Conservation (phyloP, 2,888 invertebrate species). For the Cartodere bifasciata region DNA sequence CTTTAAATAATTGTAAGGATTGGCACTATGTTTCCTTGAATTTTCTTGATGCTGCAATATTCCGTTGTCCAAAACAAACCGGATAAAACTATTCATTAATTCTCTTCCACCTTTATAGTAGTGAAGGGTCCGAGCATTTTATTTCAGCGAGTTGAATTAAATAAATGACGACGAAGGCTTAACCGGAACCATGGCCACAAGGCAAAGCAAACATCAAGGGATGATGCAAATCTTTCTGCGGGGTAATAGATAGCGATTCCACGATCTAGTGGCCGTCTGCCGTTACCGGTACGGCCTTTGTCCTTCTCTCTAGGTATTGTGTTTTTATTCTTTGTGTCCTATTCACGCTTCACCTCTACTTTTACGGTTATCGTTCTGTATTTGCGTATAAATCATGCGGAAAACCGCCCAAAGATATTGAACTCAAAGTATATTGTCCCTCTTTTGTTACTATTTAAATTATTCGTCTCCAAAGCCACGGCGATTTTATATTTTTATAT, state of each 20-base stretch:
- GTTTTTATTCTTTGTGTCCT: constrained; percentile 22
- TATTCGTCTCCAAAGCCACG: too few relatives aligned
- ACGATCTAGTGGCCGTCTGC: constrained; percentile 9
- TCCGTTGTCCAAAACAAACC: too few relatives aligned
- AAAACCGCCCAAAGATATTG: constrained; percentile 17
- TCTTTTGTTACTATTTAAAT: too few relatives aligned
- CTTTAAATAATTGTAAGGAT: too few relatives aligned
- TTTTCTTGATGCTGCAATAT: too few relatives aligned
- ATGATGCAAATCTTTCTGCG: constrained; percentile 21
- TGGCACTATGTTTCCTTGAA: too few relatives aligned
- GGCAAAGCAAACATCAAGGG: constrained; percentile 19
- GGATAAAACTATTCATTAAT: too few relatives aligned
- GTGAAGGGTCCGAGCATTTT: too few relatives aligned
- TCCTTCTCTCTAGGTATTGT: constrained; percentile 21
- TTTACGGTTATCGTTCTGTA: constrained; percentile 28
- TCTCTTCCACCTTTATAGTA: too few relatives aligned
- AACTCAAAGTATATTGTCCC: constrained; percentile 9
- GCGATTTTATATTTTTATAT: too few relatives aligned
- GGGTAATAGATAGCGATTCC: constrained; percentile 4
- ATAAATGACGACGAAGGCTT: too few relatives aligned
- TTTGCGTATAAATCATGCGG: constrained; percentile 27
- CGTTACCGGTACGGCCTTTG: constrained; percentile 17
- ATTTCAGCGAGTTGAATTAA: too few relatives aligned
- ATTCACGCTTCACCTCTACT: constrained; percentile 20
- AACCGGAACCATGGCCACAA: constrained; percentile 20